phyloP scores from a whole-genome alignment of 2,113 vertebrate genomes.

The Micronycteris hirsuta region DNA sequence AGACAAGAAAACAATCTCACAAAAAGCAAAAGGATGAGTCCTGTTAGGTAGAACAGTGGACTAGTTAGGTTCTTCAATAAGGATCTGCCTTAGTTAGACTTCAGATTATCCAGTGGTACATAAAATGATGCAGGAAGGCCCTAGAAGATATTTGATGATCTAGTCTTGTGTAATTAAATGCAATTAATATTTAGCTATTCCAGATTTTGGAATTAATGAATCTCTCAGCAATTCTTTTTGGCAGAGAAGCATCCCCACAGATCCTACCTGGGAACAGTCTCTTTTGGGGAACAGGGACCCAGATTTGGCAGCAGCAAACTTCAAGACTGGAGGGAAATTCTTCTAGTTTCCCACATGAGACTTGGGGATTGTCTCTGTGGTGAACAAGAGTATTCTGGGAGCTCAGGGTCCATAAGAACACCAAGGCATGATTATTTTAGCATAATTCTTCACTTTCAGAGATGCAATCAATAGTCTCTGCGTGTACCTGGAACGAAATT shows the following conservation, averaged over 20 bases:
- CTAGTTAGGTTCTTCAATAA: slow-evolving; percentile 64
- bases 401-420: not conserved
- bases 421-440: not conserved
- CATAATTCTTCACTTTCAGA: slow-evolving; percentile 4
- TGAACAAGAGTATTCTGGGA: not conserved
- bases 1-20: slow-evolving; percentile 42
- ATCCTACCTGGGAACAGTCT: not conserved
- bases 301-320: slow-evolving; percentile 51
- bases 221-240: slow-evolving; percentile 71
- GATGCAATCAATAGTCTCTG: slow-evolving; percentile 35
- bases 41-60: slow-evolving; percentile 36
- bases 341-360: not conserved
- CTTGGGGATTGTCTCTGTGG: not conserved
- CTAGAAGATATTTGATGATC: slow-evolving; percentile 65
- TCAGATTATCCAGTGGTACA: slow-evolving; percentile 66
- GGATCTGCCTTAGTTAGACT: slow-evolving; percentile 68
- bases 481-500: not conserved
- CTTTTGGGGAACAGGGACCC: slow-evolving; percentile 56
- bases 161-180: slow-evolving; percentile 70
- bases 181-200: slow-evolving; percentile 74
- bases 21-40: slow-evolving; percentile 28
- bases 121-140: slow-evolving; percentile 64
- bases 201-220: slow-evolving; percentile 68
- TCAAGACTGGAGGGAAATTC: slow-evolving; percentile 22
- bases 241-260: slow-evolving; percentile 39